These are phyloP conservation scores for Dysdera silvatica DNA, from an alignment of 1,140 invertebrate genomes.

Conservation along the genomic window DNA sequence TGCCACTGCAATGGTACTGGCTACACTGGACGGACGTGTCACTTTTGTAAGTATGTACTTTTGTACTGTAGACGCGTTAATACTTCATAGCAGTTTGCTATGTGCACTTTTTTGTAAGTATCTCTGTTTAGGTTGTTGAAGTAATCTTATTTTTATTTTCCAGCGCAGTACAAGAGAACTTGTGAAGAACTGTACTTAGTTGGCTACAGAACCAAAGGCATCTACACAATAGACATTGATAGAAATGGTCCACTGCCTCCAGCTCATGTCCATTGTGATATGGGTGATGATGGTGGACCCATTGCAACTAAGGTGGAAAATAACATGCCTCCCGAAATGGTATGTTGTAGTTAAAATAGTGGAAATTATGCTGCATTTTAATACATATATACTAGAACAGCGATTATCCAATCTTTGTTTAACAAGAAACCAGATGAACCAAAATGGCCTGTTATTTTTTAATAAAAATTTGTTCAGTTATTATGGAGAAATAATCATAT, in stretches of 20 bases:
- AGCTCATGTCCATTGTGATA: conserved; percentile 81
- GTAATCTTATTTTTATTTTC: conserved; percentile 31
- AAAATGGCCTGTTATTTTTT: no score
- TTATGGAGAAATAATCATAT: no score
- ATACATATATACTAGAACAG: no score
- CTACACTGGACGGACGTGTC: conserved; percentile 83
- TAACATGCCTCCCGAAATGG: conserved; percentile 78
- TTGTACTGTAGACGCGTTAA: no score
- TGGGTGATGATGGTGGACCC: conserved; percentile 65
- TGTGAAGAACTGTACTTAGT: conserved; percentile 83
- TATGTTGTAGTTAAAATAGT: conserved; percentile 31
- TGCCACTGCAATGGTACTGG: conserved; percentile 81
- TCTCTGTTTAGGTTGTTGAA: not conserved
- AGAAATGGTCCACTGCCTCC: conserved; percentile 83
- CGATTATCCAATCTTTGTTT: no score
- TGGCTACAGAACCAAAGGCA: conserved; percentile 72
- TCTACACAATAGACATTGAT: conserved; percentile 84
- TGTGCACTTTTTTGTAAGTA: not conserved
- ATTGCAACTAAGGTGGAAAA: conserved; percentile 87
- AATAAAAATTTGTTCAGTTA: no score
- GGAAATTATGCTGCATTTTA: not conserved
- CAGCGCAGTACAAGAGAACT: conserved; percentile 74
- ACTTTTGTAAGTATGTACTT: conserved; percentile 60
- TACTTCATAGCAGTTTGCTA: no score
- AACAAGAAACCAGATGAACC: no score